phyloP scores from a whole-genome alignment of 1,140 invertebrate genomes.

The Mycetomoellerius zeteki region DNA sequence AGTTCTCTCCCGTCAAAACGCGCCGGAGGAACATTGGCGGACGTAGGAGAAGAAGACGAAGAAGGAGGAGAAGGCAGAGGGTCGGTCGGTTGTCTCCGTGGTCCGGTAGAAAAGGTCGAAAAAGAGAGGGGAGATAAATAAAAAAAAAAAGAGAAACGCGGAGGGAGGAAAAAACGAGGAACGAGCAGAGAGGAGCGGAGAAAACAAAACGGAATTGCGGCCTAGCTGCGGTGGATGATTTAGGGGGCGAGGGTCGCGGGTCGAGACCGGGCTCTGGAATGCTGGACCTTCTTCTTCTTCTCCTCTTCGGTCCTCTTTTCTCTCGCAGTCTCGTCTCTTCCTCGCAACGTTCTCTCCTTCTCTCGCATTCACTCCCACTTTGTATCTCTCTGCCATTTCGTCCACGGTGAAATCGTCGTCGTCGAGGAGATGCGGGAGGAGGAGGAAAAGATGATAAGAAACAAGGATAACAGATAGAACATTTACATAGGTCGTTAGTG shows the following conservation, averaged over 20 bases:
- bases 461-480: constrained; percentile 85
- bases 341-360: constrained; percentile 24
- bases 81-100: constrained; percentile 74
- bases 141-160: constrained; percentile 67
- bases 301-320: constrained; percentile 54
- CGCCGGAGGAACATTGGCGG: constrained; percentile 42
- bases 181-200: constrained; percentile 74
- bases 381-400: constrained; percentile 63
- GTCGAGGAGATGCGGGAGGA: constrained; percentile 52
- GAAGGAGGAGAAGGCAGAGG: constrained; percentile 51
- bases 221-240: constrained; percentile 85
- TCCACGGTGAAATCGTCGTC: constrained; percentile 64
- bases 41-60: constrained; percentile 61
- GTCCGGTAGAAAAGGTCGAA: constrained; percentile 70
- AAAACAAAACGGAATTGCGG: constrained; percentile 84
- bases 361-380: constrained; percentile 51
- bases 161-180: constrained; percentile 60
- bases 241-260: constrained; percentile 86
- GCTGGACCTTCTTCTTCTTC: constrained; percentile 77
- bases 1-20: constrained; percentile 69
- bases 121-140: constrained; percentile 70
- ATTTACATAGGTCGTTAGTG: constrained; percentile 86
- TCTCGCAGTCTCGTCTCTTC: constrained; percentile 29
- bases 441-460: constrained; percentile 84
- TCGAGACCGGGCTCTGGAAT: constrained; percentile 85